Base-by-base conservation (phyloP, 2,888 invertebrate species). In the Sphinx pinastri region DNA sequence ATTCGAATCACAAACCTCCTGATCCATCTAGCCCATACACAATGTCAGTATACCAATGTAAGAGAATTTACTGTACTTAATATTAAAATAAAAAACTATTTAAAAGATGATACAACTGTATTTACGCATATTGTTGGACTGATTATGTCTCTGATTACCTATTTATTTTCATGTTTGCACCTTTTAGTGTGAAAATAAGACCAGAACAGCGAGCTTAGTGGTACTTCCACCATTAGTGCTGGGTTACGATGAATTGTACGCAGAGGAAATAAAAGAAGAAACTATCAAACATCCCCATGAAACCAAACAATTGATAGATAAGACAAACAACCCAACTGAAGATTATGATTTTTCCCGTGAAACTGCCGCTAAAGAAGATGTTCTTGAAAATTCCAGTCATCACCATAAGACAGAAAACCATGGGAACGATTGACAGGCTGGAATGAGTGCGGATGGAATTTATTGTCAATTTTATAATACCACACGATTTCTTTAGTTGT, bases 161-260 rank as follows among this genome's bases (percentile, higher is more conserved):
- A 63, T 16, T 16, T 6, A 16, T 68, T 68, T 69, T 31, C 5
- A 10, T 13, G 47, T 68, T 54, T 63, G 45, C 2, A 8, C 16
- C 54, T 67, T 63, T 16, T 25, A 49, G 49, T 58, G 67, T 54
- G 57, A 19, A 71, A 67, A 72, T 11, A 79, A 76, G 47, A 86
- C 90, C 31, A 84, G 88, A 0, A 77, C 76, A 71, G 92, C 92
- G 0, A 86, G 85, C 51, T 78, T 92, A 0, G 81, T 92, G 7
- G 85, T 92, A 0, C 75, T 92, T 2, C 91, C 92, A 0, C 92
- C 92, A 0, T 74, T 92, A 1, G 83, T 92, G 0, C 67, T 92
- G 8, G 91, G 91, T 0, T 91, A 91, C 71, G 90, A 91, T 19
- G 92, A 92, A 38, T 74, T 91, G 0, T 85, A 88, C 54, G 75